phyloP scores from a whole-genome alignment of 2,797 vertebrate species.

The Pangasius macronema region DNA sequence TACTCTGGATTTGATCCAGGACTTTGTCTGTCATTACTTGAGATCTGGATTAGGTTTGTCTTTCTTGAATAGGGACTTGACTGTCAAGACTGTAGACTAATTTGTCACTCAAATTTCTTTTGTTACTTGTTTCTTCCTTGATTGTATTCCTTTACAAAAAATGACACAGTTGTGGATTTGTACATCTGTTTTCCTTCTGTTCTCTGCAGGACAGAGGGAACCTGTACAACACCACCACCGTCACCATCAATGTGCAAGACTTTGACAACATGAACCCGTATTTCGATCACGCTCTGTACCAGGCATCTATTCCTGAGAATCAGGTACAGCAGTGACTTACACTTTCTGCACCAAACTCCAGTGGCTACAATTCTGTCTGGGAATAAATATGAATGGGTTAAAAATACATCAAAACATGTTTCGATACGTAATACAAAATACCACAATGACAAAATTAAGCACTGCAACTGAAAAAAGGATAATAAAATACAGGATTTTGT shows the following conservation, averaged over 20 bases:
- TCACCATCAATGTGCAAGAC: slow-evolving; percentile 71
- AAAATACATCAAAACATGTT: not conserved
- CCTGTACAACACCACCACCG: slow-evolving; percentile 50
- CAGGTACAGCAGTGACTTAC: slow-evolving; percentile 60
- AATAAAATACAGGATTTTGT: not conserved
- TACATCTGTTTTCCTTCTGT: not conserved
- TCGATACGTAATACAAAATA: not conserved
- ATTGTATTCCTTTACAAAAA: not conserved
- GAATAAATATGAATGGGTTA: not conserved
- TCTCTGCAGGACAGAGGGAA: slow-evolving; percentile 65
- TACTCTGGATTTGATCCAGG: not conserved
- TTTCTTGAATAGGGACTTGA: not conserved
- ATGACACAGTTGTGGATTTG: not conserved
- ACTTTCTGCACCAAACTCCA: not conserved
- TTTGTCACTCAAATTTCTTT: not conserved
- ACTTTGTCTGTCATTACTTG: not conserved
- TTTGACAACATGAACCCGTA: slow-evolving; percentile 78
- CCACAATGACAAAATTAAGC: not conserved
- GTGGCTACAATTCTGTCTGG: not conserved
- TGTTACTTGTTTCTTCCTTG: not conserved
- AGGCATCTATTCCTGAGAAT: slow-evolving; percentile 69
- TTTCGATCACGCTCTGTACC: slow-evolving; percentile 72
- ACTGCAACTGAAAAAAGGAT: too few species aligned
- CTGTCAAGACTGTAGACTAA: not conserved
- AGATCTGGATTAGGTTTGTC: not conserved